Evolutionary conservation across 2,888 invertebrate species (phyloP), one percentile per base, ranked within the genome.

Genomic region (Oscheius sp.): DNA sequence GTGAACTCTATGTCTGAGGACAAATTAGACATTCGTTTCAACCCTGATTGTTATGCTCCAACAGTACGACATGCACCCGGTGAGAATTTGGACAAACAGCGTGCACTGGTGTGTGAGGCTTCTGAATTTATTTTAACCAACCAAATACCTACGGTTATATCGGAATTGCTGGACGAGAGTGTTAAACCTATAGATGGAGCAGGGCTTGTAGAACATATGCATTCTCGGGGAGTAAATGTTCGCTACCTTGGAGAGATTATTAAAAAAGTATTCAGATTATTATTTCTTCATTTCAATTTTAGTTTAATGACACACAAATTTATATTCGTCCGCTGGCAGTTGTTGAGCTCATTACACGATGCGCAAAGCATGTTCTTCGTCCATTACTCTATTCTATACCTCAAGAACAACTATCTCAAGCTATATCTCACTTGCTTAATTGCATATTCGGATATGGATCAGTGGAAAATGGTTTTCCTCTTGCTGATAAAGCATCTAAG

Each of bases 31-130:
- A 93, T 98, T 75, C 91, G 95, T 72, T 98, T 98, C 89, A 98
- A 98, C 89, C 95, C 97, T 0, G 98, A 98, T 88, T 94, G 96
- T 72, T 97, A 93, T 88, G 96, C 96, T 9, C 93, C 93, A 0
- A 94, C 94, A 63, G 95, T 98, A 70, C 90, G 90, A 67, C 95
- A 96, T 88, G 89, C 91, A 22, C 77, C 79, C 8, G 67, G 69
- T 4, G 82, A 83, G 57, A 62, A 80, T 47, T 62, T 83, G 41
- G 68, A 72, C 49, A 62, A 65, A 86, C 95, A 97, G 87, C 90
- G 93, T 68, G 92, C 93, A 78, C 89, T 96, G 6, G 93, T 97
- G 1, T 92, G 93, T 87, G 96, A 96, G 87, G 57, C 41, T 8
- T 24, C 41, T 22, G 72, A 73, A 26, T 76, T 75, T 65, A 54